Evolutionary conservation across 2,113 vertebrate genomes (phyloP).

Genomic region (Eurystomus gularis): DNA sequence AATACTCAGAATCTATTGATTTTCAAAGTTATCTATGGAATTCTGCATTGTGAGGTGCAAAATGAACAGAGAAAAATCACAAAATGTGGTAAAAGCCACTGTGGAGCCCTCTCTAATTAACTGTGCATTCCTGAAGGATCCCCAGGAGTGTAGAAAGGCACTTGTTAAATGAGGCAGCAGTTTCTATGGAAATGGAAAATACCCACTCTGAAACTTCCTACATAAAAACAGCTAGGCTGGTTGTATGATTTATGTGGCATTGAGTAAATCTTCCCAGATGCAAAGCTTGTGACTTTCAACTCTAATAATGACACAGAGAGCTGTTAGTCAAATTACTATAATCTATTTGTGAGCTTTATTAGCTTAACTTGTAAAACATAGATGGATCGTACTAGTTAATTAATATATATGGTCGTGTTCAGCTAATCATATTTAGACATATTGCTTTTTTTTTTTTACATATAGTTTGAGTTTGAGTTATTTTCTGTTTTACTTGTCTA

Average conservation of each 20-base stretch:
- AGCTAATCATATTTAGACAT: not conserved
- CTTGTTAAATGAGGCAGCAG: not conserved
- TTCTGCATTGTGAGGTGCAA: not conserved
- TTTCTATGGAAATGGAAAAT: constrained; percentile 25
- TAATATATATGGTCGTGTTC: accelerated
- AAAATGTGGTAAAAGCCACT: not conserved
- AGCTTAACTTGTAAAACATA: not conserved
- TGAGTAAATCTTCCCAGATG: not conserved
- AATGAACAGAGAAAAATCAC: not conserved
- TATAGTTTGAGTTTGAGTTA: not conserved
- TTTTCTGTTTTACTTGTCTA: not conserved
- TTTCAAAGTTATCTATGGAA: not conserved
- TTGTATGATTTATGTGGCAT: not conserved
- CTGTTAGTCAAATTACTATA: not conserved
- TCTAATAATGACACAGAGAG: not conserved
- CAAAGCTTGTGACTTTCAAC: not conserved
- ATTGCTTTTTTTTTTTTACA: not conserved
- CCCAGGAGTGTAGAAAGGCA: not conserved
- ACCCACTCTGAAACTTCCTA: not conserved
- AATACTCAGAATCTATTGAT: not conserved
- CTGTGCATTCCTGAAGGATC: not conserved
- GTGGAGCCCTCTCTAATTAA: not conserved
- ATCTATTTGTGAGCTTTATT: not conserved
- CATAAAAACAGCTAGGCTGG: not conserved
- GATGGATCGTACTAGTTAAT: accelerated